Evolutionary conservation across 2,113 vertebrate genomes (phyloP), one percentile per base, ranked within the genome.

Genomic region (Vombatus ursinus): DNA sequence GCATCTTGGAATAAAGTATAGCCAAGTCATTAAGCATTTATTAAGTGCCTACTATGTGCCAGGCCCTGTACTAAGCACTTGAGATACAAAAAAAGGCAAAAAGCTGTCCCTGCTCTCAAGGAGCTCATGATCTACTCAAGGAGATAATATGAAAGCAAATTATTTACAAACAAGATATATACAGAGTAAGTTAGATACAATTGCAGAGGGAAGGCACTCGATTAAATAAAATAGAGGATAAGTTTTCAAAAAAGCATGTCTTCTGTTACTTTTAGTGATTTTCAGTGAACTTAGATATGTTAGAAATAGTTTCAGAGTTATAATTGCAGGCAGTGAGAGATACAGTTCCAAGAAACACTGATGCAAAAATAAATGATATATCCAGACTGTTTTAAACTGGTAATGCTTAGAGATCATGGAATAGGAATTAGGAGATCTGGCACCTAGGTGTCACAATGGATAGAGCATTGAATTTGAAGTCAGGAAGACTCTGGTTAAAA

Each of bases 321-420:
- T 77, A 77, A 84, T 44, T 84, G 37, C 16, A 84, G 14, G 44
- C n/a, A 84, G n/a, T 84, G 68, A 77, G 61, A 77, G 57, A 91
- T 94, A 37, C n/a, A 10, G 93, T 93, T 94, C 7, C 92, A 92
- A 77, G 53, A 52, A 84, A 94, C 11, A n/a, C 9, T 52, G 26
- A 61, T 51, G 14, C 8, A 91, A n/a, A 52, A 28, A 28, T 44
- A 52, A 23, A 44, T 52, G 28, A 77, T 94, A 54, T 3, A 28
- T 68, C 84, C 50, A 91, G 57, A 28, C 94, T 93, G 90, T 51
- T 93, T 10, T 90, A 57, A 91, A 84, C 19, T 84, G 68, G 31
- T 44, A 22, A 44, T 44, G 5, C 68, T 44, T 19, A 84, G 16
- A 44, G 16, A 84, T 84, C n/a, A 44, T 84, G 37, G 37, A 84